Evolutionary conservation across 1,140 invertebrate genomes (phyloP), one percentile per base, ranked within the genome.

Genomic region (Octopus bimaculoides): DNA sequence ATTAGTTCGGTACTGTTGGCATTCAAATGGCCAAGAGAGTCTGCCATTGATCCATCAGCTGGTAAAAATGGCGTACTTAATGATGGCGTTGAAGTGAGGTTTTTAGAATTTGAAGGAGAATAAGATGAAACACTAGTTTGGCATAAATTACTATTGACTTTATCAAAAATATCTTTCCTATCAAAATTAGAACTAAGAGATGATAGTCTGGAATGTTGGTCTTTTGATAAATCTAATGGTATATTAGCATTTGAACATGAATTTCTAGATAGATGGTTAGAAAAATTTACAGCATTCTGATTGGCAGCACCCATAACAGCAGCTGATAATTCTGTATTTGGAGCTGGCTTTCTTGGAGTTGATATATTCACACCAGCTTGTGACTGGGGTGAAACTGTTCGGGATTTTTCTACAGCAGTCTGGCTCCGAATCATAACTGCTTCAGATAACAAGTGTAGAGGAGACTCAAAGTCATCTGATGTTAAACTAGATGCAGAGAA

Each of bases 1-100:
- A 88, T 82, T 7, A 88, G 83, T 74, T 86, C 85, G 5, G 86
- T 83, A 77, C 84, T 85, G 6, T 85, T 84, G 79, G 87, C 87
- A 41, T 41, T 41, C 26, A 41, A 41, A 9, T 83, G 81, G 9
- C 83, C 81, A 66, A 77, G 61, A 14, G 77, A 79, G 5, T 81
- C 80, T 41, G 1, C 26, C 26, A 41, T 41, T 7, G 74, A 53
- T 9, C 69, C n/a, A 52, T 79, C 71, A 4, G 73, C 26, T 10
- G 10, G 41, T 5, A 20, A n/a, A 12, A 73, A 12, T 52, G 52
- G 61, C 10, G 61, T 69, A 17, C 73, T 41, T 61, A 10, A n/a
- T 52, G 26, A 8, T 52, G 20, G 14, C 4, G 9, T 17, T 20
- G 41, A n/a, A 7, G 7, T 54, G 4, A 12, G 6, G 14, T n/a